Conservation (phyloP, 2,113 vertebrate species). For the Thryonomys swinderianus region DNA sequence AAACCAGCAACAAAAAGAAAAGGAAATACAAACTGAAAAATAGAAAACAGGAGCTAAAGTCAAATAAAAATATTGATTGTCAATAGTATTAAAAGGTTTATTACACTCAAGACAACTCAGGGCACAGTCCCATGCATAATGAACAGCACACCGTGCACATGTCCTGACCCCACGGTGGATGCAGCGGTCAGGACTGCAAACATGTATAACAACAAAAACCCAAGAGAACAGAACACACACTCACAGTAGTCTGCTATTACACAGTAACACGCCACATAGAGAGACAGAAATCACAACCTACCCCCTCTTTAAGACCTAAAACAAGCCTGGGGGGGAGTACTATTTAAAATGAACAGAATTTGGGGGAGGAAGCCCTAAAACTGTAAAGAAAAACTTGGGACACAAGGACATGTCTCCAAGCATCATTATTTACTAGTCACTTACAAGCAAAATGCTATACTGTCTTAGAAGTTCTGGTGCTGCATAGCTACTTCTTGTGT, state of each 20-base stretch:
- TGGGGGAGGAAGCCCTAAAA: not conserved
- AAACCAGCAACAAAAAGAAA: not conserved
- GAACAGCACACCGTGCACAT: not conserved
- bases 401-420: not conserved
- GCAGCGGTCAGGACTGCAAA: not conserved
- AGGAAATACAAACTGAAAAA: not conserved
- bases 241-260: not conserved
- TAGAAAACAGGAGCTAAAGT: not conserved
- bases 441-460: not conserved
- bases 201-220: not conserved
- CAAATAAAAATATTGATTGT: not conserved
- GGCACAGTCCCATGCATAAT: not conserved
- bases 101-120: not conserved
- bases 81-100: not conserved
- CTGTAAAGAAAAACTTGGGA: not conserved
- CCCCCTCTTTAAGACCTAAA: not conserved
- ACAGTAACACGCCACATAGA: not conserved
- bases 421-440: not conserved
- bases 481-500: no score
- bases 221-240: not conserved
- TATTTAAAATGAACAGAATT: constrained; percentile 1
- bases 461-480: not conserved
- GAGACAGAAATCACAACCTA: not conserved
- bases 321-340: not conserved
- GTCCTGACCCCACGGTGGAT: not conserved